Conservation (phyloP, 2,888 invertebrate genomes). For the Folsomia candida region DNA sequence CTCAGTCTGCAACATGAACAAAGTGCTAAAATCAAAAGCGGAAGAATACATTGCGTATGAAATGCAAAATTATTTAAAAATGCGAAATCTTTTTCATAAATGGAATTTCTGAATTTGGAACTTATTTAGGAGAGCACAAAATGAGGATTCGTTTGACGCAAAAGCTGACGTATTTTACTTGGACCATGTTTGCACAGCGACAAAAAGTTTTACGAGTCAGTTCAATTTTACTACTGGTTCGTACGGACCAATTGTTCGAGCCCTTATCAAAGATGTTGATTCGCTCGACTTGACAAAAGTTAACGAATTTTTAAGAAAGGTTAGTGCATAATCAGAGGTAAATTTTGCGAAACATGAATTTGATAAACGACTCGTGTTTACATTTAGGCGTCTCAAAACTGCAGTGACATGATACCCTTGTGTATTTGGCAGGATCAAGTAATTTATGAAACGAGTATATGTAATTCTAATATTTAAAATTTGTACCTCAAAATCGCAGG, state of each 20-base stretch:
- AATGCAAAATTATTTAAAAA: not conserved
- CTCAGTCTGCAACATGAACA: constrained; percentile 73
- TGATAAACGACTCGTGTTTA: not conserved
- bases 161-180: constrained; percentile 20
- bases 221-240: constrained; percentile 32
- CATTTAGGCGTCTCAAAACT: constrained; percentile 70
- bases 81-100: too few relatives aligned
- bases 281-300: not conserved
- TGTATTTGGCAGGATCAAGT: constrained; percentile 68
- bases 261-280: not conserved
- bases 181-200: constrained; percentile 26
- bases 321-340: not conserved
- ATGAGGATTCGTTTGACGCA: not conserved
- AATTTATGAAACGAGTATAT: too few relatives aligned
- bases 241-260: not conserved
- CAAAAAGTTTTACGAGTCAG: constrained; percentile 23
- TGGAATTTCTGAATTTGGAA: too few relatives aligned
- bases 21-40: constrained; percentile 61
- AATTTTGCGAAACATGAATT: too few relatives aligned
- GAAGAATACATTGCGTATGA: constrained; percentile 15
- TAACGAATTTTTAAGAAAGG: constrained; percentile 6
- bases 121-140: not conserved
- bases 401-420: constrained; percentile 67
- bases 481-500: constrained; percentile 52
- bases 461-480: not conserved